Conservation (phyloP, 1,140 invertebrate genomes). For the Drosophila parvula region DNA sequence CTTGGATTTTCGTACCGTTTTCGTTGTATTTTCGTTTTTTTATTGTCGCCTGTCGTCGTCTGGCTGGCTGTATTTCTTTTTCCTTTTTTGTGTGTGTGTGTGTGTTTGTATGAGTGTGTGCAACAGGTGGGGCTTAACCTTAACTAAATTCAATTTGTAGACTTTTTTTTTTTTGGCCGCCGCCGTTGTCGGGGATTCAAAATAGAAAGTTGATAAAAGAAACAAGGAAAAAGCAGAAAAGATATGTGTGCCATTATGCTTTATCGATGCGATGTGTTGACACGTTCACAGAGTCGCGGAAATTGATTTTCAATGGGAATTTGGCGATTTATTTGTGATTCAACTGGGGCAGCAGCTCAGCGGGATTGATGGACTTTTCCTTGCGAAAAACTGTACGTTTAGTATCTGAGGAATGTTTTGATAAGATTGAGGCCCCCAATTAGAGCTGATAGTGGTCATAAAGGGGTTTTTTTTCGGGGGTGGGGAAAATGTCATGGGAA, state of each 20-base stretch:
- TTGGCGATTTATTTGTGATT: conserved; percentile 23
- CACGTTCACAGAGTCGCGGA: conserved; percentile 36
- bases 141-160: conserved; percentile 15
- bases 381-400: conserved; percentile 10
- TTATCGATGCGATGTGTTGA: conserved; percentile 40
- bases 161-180: conserved; percentile 18
- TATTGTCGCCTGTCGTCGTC: conserved; percentile 14
- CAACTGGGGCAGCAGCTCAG: conserved; percentile 1
- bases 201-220: conserved; percentile 73
- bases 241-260: conserved; percentile 34
- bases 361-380: conserved; percentile 15
- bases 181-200: conserved; percentile 30
- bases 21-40: background rate
- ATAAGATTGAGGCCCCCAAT: conserved; percentile 38
- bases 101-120: conserved; percentile 14
- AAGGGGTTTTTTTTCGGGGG: background rate
- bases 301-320: conserved; percentile 42
- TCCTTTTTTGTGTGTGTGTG: background rate
- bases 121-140: conserved; percentile 59
- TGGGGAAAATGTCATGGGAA: conserved; percentile 20
- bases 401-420: conserved; percentile 11
- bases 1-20: conserved; percentile 38
- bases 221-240: conserved; percentile 3
- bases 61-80: conserved; percentile 9
- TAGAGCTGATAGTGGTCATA: conserved; percentile 22